Evolutionary conservation across 2,888 invertebrate genomes (phyloP).

Genomic region (Aleiodes alternator): DNA sequence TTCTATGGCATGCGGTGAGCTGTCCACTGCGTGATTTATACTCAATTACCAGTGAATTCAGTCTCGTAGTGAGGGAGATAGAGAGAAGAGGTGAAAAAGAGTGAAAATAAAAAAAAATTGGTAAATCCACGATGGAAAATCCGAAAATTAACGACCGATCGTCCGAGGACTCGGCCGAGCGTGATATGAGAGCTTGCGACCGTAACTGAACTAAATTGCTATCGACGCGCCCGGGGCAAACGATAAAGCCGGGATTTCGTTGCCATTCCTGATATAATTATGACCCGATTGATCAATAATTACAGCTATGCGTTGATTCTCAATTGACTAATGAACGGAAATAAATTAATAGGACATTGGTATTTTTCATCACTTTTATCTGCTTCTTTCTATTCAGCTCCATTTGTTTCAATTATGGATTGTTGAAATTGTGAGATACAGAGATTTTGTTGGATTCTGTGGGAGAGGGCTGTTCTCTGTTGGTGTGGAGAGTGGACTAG

Average conservation of each 20-base stretch:
- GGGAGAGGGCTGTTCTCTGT: too few relatives aligned
- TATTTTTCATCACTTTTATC: background rate
- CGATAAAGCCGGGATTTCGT: constrained; percentile 31
- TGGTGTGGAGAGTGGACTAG: background rate
- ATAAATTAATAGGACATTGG: constrained; percentile 22
- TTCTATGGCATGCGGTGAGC: constrained; percentile 44
- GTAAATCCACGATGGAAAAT: constrained; percentile 35
- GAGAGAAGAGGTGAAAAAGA: background rate
- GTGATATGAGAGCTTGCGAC: constrained; percentile 40
- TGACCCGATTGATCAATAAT: constrained; percentile 29
- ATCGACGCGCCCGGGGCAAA: constrained; percentile 30
- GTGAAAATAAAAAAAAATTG: constrained; percentile 16
- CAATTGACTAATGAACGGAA: constrained; percentile 12
- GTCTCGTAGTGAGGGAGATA: constrained; percentile 2
- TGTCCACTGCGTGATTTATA: constrained; percentile 59
- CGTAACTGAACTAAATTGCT: constrained; percentile 44
- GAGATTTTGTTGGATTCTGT: background rate
- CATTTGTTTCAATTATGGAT: constrained; percentile 8
- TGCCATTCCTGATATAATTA: constrained; percentile 30
- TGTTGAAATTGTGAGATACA: background rate
- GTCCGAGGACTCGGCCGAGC: constrained; percentile 36
- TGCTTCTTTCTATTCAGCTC: background rate
- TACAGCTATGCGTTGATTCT: constrained; percentile 31
- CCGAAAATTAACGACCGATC: constrained; percentile 42
- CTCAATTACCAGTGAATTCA: constrained; percentile 65